Conservation (phyloP, 2,888 invertebrate species). For the Orthosia cruda region DNA sequence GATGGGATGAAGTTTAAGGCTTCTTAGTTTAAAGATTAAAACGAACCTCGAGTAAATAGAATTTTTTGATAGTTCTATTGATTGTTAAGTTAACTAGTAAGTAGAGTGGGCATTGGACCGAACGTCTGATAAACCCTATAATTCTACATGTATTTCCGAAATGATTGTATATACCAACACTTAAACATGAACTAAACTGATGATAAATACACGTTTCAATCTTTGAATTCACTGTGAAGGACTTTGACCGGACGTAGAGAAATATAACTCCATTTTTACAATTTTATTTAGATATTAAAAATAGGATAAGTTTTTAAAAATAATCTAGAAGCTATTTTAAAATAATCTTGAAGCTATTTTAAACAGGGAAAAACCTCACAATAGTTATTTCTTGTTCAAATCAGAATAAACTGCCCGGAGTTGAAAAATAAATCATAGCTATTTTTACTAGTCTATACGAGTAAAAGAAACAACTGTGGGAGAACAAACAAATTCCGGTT, state of each 20-base stretch:
- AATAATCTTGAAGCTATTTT: too few species aligned
- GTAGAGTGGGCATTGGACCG: background rate
- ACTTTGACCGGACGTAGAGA: background rate
- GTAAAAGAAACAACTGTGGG: background rate
- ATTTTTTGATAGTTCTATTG: background rate
- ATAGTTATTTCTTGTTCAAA: constrained; percentile 3
- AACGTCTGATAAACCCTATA: background rate
- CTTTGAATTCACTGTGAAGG: background rate
- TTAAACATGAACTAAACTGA: background rate
- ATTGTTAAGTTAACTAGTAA: background rate
- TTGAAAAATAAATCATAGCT: constrained; percentile 8
- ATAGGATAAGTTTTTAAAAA: too few species aligned
- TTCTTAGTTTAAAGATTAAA: too few species aligned
- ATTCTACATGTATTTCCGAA: background rate
- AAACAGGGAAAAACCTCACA: background rate
- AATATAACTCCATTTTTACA: too few species aligned
- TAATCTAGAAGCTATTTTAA: constrained; percentile 19
- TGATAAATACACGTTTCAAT: background rate
- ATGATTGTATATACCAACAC: background rate
- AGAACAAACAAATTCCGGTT: constrained; percentile 14
- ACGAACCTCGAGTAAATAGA: too few species aligned
- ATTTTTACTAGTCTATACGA: constrained; percentile 11
- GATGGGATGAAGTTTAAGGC: too few species aligned
- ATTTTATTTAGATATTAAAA: too few species aligned
- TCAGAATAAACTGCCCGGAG: constrained; percentile 7